phyloP scores from a whole-genome alignment of 2,888 invertebrate genomes.

The Scaptomyza cyrtandrae region DNA sequence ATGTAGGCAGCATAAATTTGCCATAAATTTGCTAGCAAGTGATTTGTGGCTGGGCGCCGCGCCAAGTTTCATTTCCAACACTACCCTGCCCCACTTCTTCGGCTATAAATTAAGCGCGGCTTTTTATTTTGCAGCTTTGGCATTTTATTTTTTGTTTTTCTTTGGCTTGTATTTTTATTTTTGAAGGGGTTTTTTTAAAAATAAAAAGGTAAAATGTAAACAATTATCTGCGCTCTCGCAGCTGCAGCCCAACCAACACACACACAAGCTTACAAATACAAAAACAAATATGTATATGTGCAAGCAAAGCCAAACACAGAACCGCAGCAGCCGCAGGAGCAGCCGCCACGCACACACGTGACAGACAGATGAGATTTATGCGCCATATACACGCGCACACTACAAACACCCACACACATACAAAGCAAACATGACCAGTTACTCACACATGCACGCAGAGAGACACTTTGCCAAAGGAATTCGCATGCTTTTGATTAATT shows the following conservation, averaged over 20 bases:
- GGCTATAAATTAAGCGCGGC: constrained; percentile 72
- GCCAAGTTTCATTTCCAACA: constrained; percentile 7
- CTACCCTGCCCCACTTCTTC: constrained; percentile 17
- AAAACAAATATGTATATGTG: constrained; percentile 27
- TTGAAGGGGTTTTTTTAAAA: constrained; percentile 8
- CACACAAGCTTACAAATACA: constrained; percentile 21
- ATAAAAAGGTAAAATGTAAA: constrained; percentile 78
- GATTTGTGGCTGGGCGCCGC: constrained; percentile 70
- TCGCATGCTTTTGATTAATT: constrained; percentile 80
- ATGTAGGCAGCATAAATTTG: constrained; percentile 81
- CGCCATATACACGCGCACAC: constrained; percentile 43
- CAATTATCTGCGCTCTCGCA: constrained; percentile 75
- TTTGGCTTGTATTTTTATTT: constrained; percentile 17
- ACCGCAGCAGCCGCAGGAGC: constrained; percentile 50
- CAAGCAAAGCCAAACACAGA: constrained; percentile 50
- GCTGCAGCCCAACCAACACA: constrained; percentile 50
- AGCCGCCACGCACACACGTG: constrained; percentile 53
- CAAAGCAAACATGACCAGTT: constrained; percentile 23
- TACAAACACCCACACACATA: constrained; percentile 25
- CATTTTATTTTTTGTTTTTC: constrained; percentile 1
- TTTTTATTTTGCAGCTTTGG: constrained; percentile 65
- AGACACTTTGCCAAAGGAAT: constrained; percentile 69
- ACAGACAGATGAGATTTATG: constrained; percentile 77
- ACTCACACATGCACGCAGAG: constrained; percentile 35
- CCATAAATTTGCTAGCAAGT: constrained; percentile 81